Percentiles rank a stretch among this genome's conserved stretches.
Conservation (phyloP, 2,888 invertebrate species). For the Drosophila affinis region DNA sequence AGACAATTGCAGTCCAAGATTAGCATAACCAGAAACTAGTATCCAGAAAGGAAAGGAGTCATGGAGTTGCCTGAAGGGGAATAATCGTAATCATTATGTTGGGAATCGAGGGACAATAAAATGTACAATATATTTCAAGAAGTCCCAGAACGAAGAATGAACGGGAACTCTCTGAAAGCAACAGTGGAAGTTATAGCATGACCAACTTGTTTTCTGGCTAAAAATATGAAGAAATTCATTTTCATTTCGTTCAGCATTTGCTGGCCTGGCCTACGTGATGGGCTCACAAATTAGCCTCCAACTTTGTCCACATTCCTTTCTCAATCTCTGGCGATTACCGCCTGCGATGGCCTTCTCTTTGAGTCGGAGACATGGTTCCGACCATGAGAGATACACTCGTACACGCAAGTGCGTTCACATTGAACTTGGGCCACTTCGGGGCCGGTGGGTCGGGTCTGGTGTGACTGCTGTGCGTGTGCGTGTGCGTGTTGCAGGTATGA, state of each 20-base stretch:
- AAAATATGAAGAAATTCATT: constrained; percentile 41
- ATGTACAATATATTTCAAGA: no score
- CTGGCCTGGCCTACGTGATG: constrained; percentile 27
- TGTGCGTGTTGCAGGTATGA: constrained; percentile 23
- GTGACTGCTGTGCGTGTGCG: constrained; percentile 31
- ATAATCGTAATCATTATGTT: background rate
- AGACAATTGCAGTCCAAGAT: constrained; percentile 46
- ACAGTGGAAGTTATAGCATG: background rate
- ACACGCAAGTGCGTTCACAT: constrained; percentile 56
- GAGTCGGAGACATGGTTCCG: constrained; percentile 15
- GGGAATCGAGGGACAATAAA: constrained; percentile 4
- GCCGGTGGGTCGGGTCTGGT: constrained; percentile 22
- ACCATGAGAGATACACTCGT: constrained; percentile 28
- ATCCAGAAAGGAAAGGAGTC: constrained; percentile 23
- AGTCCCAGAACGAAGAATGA: no score
- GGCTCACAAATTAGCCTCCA: constrained; percentile 28
- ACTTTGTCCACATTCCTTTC: constrained; percentile 37
- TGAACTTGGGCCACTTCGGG: constrained; percentile 69
- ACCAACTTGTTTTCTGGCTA: constrained; percentile 6
- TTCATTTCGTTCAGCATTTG: constrained; percentile 37
- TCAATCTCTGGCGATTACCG: constrained; percentile 20
- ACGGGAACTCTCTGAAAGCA: no score
- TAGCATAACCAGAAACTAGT: constrained; percentile 41
- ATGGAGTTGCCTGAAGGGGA: constrained; percentile 4
- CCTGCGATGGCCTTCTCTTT: constrained; percentile 17